A percentile compares a stretch with the other conserved stretches of the same genome.
Evolutionary conservation across 2,888 invertebrate genomes (phyloP).

Genomic region (Erebia aethiops): DNA sequence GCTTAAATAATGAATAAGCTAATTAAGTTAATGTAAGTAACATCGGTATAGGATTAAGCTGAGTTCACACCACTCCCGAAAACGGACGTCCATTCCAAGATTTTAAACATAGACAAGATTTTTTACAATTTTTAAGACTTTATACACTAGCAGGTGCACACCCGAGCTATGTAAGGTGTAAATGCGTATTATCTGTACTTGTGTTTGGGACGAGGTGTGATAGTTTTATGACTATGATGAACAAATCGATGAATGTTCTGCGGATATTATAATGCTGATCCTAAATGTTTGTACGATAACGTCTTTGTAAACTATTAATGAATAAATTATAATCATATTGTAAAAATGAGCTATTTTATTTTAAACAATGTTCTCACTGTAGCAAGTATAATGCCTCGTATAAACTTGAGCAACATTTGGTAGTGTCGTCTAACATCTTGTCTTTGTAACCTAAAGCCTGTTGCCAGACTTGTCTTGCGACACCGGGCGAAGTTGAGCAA

Average conservation of each 20-base stretch:
- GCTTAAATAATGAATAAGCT: conserved; percentile 60
- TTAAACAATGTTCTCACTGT: not conserved
- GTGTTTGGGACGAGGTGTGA: conserved; percentile 42
- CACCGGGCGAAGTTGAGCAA: too few relatives aligned
- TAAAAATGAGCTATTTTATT: conserved; percentile 63
- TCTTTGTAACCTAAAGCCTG: too few relatives aligned
- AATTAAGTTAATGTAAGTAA: conserved; percentile 71
- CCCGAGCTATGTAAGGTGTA: conserved; percentile 48
- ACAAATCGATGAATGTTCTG: conserved; percentile 55
- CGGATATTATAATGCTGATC: conserved; percentile 56
- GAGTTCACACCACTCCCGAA: conserved; percentile 52
- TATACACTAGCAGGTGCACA: conserved; percentile 47
- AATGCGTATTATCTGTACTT: conserved; percentile 51
- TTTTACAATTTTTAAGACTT: conserved; percentile 43
- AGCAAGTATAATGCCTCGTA: too few relatives aligned
- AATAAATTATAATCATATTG: conserved; percentile 83
- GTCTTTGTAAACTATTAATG: conserved; percentile 82
- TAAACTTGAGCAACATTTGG: too few relatives aligned
- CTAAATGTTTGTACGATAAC: conserved; percentile 78
- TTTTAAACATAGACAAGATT: conserved; percentile 52
- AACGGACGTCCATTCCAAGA: conserved; percentile 62
- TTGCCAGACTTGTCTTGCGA: too few relatives aligned
- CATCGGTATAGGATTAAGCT: conserved; percentile 49
- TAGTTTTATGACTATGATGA: conserved; percentile 41
- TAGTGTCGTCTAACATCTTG: too few relatives aligned